Conservation (phyloP, 1,140 invertebrate genomes). For the Zeugodacus cucurbitae region DNA sequence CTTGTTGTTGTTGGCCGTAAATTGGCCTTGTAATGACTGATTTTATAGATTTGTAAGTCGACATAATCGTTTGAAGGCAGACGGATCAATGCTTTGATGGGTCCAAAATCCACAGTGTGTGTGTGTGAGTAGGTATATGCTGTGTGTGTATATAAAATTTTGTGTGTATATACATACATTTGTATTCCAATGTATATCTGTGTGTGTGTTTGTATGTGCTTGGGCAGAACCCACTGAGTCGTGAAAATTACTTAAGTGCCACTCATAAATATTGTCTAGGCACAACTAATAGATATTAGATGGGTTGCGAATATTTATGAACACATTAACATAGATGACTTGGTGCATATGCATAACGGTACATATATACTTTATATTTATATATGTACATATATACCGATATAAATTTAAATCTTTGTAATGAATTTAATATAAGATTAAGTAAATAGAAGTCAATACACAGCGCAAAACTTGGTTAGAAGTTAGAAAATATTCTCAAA, state of each 20-base stretch:
- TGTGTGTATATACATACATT: background rate
- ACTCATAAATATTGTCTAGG: background rate
- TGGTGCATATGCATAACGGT: too few species aligned
- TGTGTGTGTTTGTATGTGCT: background rate
- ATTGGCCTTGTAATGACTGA: background rate
- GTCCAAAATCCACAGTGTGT: background rate
- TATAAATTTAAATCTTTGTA: too few species aligned
- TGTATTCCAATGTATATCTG: too few species aligned
- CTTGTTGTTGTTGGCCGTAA: background rate
- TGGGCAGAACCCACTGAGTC: too few species aligned
- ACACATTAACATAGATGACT: background rate
- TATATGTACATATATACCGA: too few species aligned
- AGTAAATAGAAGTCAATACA: too few species aligned
- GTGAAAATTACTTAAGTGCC: background rate
- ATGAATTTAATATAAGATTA: too few species aligned
- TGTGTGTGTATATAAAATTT: background rate
- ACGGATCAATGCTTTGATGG: slow-evolving; percentile 14
- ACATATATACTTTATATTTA: too few species aligned
- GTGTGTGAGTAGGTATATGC: background rate
- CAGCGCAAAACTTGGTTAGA: too few species aligned
- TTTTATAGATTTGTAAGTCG: slow-evolving; percentile 5
- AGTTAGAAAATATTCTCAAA: too few species aligned
- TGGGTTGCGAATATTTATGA: background rate
- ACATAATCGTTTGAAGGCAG: background rate
- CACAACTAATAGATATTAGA: background rate